Evolutionary conservation across 2,113 vertebrate genomes (phyloP), one percentile per base, ranked within the genome.

Genomic region (Corythaixoides concolor): DNA sequence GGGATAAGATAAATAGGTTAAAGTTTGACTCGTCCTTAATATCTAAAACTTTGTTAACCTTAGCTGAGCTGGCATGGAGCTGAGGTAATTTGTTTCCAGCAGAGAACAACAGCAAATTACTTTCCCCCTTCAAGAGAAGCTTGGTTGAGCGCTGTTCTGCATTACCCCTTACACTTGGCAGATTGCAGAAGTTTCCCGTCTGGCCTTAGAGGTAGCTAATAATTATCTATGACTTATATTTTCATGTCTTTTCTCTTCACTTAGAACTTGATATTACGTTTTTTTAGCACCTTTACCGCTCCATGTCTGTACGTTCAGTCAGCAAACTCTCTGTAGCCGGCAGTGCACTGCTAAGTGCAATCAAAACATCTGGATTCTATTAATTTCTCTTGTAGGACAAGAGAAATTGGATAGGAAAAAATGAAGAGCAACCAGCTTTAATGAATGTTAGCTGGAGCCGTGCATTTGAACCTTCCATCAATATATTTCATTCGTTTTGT

Each of bases 331-430:
- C n/a, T 86, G 79, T 50, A 84, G 80, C 49, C 72, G 39, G 13
- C 16, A 70, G 28, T 33, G 50, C 77, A 56, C 68, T 82, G 76
- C 35, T 28, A 83, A 85, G 70, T 32, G 45, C 75, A 77, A 52
- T 92, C 81, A 83, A 59, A 82, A 79, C 96, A 97, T 96, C 94
- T 97, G 97, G 96, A 88, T 94, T 96, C 87, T 75, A 74, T 95
- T 97, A 78, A 85, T 95, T 95, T 73, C 21, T 68, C 62, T 94
- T 92, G 84, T 92, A 96, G 53, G 49, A 89, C 84, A 93, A 94
- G 94, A 96, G 55, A 82, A 85, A 93, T 90, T 95, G 88, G 63
- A 82, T 72, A 85, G 87, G 80, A 82, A 93, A 88, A 93, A 79
- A 88, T 37, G 39, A 95, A 81, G 66, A 88, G 37, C 88, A 97